These are phyloP conservation scores for Syrista parreyssii DNA, from an alignment of 2,888 invertebrate species.

Conservation along the genomic window DNA sequence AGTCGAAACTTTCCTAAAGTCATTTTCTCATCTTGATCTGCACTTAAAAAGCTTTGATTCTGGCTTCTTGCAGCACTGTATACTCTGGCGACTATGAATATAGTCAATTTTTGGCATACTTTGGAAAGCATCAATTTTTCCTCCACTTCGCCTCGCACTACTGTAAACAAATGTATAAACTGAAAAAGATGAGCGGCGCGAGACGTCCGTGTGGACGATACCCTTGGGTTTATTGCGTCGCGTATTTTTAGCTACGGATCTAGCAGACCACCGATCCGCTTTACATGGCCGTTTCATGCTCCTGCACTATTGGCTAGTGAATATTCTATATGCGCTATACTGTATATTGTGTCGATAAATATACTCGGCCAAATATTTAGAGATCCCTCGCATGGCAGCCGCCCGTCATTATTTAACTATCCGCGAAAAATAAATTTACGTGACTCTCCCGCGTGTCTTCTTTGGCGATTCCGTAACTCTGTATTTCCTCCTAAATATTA, in stretches of 20 bases:
- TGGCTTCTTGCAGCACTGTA: not conserved
- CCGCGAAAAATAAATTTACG: constrained; percentile 13
- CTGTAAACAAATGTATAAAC: constrained; percentile 14
- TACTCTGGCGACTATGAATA: not conserved
- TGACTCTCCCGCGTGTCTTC: not conserved
- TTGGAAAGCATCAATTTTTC: not conserved
- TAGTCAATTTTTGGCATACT: not conserved
- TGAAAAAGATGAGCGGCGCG: constrained; percentile 26
- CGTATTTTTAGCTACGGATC: constrained; percentile 45
- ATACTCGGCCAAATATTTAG: constrained; percentile 47
- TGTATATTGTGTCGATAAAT: constrained; percentile 38
- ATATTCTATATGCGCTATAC: not conserved
- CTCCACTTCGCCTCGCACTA: not conserved
- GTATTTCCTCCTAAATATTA: not conserved
- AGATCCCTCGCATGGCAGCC: constrained; percentile 32
- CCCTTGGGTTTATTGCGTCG: constrained; percentile 50
- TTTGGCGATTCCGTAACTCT: not conserved
- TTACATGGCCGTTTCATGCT: constrained; percentile 4
- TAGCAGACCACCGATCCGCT: constrained; percentile 40
- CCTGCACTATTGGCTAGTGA: not conserved
- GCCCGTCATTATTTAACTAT: constrained; percentile 15
- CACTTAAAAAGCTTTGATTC: not conserved
- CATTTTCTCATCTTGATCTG: not conserved
- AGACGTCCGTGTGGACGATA: constrained; percentile 39
- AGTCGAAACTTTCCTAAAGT: not conserved